Percentiles rank a stretch among this genome's conserved stretches.
phyloP scores from a whole-genome alignment of 2,888 invertebrate species.

The Brachycybe producta region DNA sequence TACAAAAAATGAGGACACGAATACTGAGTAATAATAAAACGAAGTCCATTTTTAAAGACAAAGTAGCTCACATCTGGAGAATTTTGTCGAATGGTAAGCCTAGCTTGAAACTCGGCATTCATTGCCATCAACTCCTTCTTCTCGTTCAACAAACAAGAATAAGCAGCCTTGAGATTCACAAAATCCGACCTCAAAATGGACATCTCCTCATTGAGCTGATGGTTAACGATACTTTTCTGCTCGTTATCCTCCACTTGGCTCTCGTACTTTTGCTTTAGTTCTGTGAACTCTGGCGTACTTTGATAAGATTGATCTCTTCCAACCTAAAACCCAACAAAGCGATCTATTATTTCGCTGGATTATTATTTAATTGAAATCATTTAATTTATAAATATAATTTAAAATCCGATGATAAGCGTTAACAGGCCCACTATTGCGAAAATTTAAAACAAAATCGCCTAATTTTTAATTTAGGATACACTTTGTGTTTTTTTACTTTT shows the following conservation, averaged over 20 bases:
- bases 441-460: no score
- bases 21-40: neutral
- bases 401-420: no score
- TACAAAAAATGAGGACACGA: neutral
- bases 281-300: neutral
- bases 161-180: neutral
- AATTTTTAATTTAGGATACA: no score
- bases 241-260: neutral
- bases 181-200: neutral
- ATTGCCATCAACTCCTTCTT: conserved; percentile 6
- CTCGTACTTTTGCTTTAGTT: neutral
- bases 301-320: neutral
- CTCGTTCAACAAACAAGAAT: neutral
- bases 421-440: no score
- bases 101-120: conserved; percentile 9
- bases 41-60: neutral
- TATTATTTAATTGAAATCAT: no score
- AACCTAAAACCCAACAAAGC: no score
- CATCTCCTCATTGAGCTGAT: conserved; percentile 4
- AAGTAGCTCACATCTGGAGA: neutral
- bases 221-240: conserved; percentile 1
- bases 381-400: no score
- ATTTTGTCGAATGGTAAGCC: neutral
- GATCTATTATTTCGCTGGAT: no score
- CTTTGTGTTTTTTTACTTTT: no score